These are phyloP conservation scores for Lutjanus argentimaculatus DNA, from an alignment of 2,797 vertebrate species.

Conservation along the genomic window DNA sequence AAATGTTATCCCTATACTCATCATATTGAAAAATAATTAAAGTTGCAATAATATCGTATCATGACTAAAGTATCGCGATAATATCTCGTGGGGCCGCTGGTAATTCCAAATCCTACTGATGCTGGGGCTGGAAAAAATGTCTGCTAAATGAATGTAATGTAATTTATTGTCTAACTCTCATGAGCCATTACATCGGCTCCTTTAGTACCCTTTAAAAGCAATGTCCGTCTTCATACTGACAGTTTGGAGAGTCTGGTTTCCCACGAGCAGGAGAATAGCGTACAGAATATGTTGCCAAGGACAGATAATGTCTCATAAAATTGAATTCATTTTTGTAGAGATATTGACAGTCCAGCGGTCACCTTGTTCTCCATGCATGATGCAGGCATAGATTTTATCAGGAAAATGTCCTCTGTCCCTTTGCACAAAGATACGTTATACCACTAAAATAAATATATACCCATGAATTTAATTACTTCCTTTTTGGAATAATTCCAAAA, in stretches of 20 bases:
- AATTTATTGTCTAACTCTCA: not conserved
- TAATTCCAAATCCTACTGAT: too few relatives aligned
- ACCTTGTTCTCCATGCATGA: slow-evolving; percentile 33
- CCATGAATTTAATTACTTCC: not conserved
- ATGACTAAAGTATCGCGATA: too few relatives aligned
- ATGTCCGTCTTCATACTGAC: not conserved
- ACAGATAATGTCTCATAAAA: slow-evolving; percentile 6
- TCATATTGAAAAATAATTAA: too few relatives aligned
- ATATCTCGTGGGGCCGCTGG: too few relatives aligned
- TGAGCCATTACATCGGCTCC: not conserved
- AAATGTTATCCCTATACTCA: too few relatives aligned
- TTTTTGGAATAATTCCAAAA: not conserved
- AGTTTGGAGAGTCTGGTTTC: not conserved
- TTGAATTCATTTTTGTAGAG: slow-evolving; percentile 12
- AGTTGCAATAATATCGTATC: too few relatives aligned
- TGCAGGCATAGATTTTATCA: slow-evolving; percentile 24
- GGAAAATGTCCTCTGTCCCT: not conserved
- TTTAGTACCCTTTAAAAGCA: not conserved
- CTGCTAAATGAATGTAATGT: not conserved
- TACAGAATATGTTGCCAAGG: slow-evolving; percentile 23
- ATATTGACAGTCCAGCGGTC: slow-evolving; percentile 14
- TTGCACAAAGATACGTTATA: not conserved
- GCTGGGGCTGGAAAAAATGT: not conserved
- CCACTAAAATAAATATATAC: not conserved
- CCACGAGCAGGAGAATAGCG: not conserved